A percentile compares a stretch with the other conserved stretches of the same genome.
Conservation (phyloP, 2,113 vertebrate genomes). For the Neogale vison region DNA sequence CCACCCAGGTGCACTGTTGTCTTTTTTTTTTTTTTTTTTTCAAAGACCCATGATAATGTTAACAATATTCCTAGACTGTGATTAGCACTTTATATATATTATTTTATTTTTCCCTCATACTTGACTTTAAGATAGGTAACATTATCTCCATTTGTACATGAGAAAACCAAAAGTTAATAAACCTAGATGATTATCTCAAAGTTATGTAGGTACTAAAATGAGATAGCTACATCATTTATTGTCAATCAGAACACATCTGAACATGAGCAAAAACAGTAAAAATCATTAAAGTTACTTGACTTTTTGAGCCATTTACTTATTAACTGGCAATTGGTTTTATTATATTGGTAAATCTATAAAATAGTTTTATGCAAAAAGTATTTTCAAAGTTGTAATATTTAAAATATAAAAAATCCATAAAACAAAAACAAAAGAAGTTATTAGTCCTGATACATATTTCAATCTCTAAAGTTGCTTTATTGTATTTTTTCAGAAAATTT, state of each 20-base stretch:
- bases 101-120: not conserved
- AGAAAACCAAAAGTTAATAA: not conserved
- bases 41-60: not conserved
- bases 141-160: not conserved
- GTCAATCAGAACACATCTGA: not conserved
- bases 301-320: not conserved
- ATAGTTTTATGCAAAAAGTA: not conserved
- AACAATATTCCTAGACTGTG: not conserved
- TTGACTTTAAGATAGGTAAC: not conserved
- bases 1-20: not conserved
- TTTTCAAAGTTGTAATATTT: constrained; percentile 4
- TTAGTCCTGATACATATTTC: not conserved
- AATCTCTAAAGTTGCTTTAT: not conserved
- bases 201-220: not conserved
- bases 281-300: not conserved
- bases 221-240: not conserved
- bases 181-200: not conserved
- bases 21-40: not conserved
- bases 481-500: not conserved
- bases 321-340: not conserved
- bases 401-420: not conserved
- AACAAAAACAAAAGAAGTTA: not conserved
- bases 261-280: not conserved
- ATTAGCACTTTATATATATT: not conserved
- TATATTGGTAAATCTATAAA: not conserved